Base-by-base conservation (phyloP, 1,140 invertebrate genomes). In the Venustaconcha ellipsiformis region DNA sequence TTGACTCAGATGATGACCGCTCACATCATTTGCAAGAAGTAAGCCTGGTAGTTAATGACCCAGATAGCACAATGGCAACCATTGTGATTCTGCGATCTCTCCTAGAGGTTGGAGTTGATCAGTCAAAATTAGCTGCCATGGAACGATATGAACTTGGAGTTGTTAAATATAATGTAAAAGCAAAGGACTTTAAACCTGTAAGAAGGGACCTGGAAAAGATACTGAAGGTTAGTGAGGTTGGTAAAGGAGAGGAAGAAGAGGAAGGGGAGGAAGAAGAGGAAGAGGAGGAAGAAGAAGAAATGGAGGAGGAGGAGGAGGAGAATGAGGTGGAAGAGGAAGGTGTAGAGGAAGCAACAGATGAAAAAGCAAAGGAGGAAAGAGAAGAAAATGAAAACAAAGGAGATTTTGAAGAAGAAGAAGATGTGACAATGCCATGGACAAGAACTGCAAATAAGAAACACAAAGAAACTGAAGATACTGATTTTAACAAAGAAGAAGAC, bases 71-170 rank as follows among this genome's bases (percentile, higher is more conserved):
- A 17, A 76, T 74, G 30, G 71, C 81, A 18, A 66, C 74, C 2
- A 78, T 82, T 67, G 76, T 78, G 5, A 77, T 82, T 12, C 56
- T 82, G 12, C 70, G 71, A 23, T 82, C 81, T 8, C 55, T 82
- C 59, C 68, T 78, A 12, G 81, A 82, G 30, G 57, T 73, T 57
- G 76, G 78, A 17, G 67, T 72, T 20, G 64, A 70, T 0, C 26
- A 76, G 58, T 67, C 78, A n/a, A 57, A 62, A 26, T 70, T 60
- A 57, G 76, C 76, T 57, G 81, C 81, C 12, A 64, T 60, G 30
- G 77, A 79, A 20, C 57, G 78, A 55, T 79, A 37, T 15, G 71
- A 20, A 14, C n/a, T 57, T 56, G 56, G 57, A 70, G 48, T n/a
- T 57, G 68, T 17, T 57, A 23, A 70, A 20, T 20, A 0, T 57